A percentile compares a stretch with the other conserved stretches of the same genome.
phyloP scores from a whole-genome alignment of 2,888 invertebrate species.

The Drosophila nr. medialis region DNA sequence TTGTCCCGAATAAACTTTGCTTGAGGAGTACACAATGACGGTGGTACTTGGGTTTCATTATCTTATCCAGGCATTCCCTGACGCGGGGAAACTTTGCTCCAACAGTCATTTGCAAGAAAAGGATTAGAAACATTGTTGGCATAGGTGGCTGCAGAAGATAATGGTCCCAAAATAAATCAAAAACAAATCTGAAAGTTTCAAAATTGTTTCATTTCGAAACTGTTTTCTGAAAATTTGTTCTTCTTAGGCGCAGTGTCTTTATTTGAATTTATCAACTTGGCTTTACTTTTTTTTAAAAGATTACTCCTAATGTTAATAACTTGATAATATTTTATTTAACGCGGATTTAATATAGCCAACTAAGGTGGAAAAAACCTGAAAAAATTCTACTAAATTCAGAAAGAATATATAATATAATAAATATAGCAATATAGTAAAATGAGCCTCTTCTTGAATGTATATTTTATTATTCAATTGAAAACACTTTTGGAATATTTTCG shows the following conservation, averaged over 20 bases:
- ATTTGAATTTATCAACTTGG: not conserved
- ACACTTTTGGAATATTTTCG: not conserved
- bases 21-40: too few species aligned
- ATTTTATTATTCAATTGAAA: not conserved
- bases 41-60: too few species aligned
- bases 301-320: not conserved
- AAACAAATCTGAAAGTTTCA: too few species aligned
- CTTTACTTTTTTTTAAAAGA: not conserved
- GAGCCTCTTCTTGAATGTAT: not conserved
- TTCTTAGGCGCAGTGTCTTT: not conserved
- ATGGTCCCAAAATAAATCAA: not conserved
- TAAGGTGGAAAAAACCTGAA: not conserved
- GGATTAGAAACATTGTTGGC: not conserved
- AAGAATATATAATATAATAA: not conserved
- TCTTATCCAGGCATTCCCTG: too few species aligned
- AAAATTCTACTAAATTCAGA: not conserved
- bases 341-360: not conserved
- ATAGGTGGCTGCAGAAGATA: not conserved
- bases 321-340: not conserved
- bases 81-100: too few species aligned
- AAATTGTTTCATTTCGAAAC: not conserved
- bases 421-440: not conserved
- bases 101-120: too few species aligned
- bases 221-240: not conserved
- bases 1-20: too few species aligned